Base-by-base conservation (phyloP, 2,888 invertebrate genomes). In the Nomada hirtipes region DNA sequence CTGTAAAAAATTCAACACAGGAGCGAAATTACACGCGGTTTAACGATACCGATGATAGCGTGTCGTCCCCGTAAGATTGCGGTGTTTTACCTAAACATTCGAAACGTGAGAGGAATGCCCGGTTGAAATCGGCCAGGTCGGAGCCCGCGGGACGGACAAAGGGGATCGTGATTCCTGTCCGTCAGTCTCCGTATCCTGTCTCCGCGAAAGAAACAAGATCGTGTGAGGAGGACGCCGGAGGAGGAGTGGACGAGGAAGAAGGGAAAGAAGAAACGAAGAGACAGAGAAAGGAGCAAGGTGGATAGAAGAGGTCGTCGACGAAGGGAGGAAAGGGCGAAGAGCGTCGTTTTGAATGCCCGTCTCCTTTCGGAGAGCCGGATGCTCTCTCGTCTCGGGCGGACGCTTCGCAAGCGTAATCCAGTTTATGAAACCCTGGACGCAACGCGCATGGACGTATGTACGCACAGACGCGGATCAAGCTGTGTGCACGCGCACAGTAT, bases 351-450 rank as follows among this genome's bases (percentile, higher is more conserved):
- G 90, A 89, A 90, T 88, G 85, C 80, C 79, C 76, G 84, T 86
- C 86, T 84, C 85, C 88, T 89, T 87, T 89, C 86, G 83, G 81
- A 88, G 84, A 90, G 90, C 90, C 90, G 90, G 90, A 90, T 90
- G 89, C 85, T 76, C 82, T 75, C 76, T 77, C 84, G 82, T 84
- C 83, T 85, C 86, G 87, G 83, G 84, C 86, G 86, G 87, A 88
- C 86, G 82, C 83, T 85, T 76, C 86, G 79, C 82, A 69, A 73
- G 72, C 82, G 82, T 90, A 90, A 91, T 91, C 91, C 91, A 90
- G 89, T 91, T 91, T 89, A 88, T 88, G 89, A 88, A 86, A 86
- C 83, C 83, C 84, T 80, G 82, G 82, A 85, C 82, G 85, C 65
- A 70, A 71, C 64, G 65, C 57, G 80, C 68, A 82, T 59, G 64